A percentile compares a stretch with the other conserved stretches of the same genome.
phyloP scores from a whole-genome alignment of 1,140 invertebrate species.

The Gonatopus flavifemur region DNA sequence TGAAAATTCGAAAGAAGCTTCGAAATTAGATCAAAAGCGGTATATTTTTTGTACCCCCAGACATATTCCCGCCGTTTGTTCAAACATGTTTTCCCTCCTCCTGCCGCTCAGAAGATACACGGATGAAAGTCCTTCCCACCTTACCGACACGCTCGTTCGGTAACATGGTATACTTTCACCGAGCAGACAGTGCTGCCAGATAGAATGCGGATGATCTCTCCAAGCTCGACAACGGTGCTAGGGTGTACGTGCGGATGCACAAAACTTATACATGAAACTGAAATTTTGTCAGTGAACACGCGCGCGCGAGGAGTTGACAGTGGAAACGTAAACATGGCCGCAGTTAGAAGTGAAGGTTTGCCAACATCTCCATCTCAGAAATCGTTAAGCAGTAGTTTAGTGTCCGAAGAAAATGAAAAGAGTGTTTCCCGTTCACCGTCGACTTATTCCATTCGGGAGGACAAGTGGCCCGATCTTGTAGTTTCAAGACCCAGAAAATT shows the following conservation, averaged over 20 bases:
- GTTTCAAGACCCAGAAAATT: slow-evolving; percentile 56
- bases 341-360: slow-evolving; percentile 57
- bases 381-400: slow-evolving; percentile 48
- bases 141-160: too few relatives aligned
- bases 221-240: too few relatives aligned
- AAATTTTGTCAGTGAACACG: slow-evolving; percentile 5
- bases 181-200: not conserved
- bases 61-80: too few relatives aligned
- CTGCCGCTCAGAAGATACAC: too few relatives aligned
- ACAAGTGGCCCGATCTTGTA: slow-evolving; percentile 60
- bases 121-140: too few relatives aligned
- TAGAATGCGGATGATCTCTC: too few relatives aligned
- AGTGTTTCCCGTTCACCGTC: slow-evolving; percentile 59
- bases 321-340: slow-evolving; percentile 56
- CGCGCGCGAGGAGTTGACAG: slow-evolving; percentile 14
- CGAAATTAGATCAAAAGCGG: too few relatives aligned
- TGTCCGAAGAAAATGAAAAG: slow-evolving; percentile 54
- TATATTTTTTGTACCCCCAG: too few relatives aligned
- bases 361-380: slow-evolving; percentile 59
- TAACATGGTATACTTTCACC: too few relatives aligned
- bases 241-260: not conserved
- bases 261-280: too few relatives aligned
- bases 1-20: too few relatives aligned
- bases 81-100: too few relatives aligned
- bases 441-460: slow-evolving; percentile 58